phyloP scores from a whole-genome alignment of 2,113 vertebrate species.

The Engystomops pustulosus region DNA sequence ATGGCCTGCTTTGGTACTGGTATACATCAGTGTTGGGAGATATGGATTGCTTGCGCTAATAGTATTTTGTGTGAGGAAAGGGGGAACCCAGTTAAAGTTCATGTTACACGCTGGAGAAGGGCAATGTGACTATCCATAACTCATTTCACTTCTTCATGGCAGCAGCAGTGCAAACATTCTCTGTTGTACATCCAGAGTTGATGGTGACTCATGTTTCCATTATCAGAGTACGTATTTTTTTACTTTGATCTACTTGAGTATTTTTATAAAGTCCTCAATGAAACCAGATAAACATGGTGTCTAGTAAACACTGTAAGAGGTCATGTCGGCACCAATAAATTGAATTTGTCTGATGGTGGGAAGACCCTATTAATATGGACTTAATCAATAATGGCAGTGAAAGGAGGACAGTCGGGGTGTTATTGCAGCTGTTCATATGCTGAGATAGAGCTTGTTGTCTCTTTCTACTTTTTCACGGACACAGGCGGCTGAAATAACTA shows the following conservation, averaged over 20 bases:
- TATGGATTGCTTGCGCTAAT: too few relatives aligned
- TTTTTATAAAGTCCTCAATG: not conserved
- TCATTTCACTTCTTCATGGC: too few relatives aligned
- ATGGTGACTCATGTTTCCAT: too few relatives aligned
- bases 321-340: not conserved
- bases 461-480: not conserved
- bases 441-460: not conserved
- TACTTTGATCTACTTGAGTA: too few relatives aligned
- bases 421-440: slow-evolving; percentile 38
- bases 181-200: too few relatives aligned
- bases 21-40: too few relatives aligned
- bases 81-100: too few relatives aligned
- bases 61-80: too few relatives aligned
- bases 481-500: not conserved
- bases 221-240: too few relatives aligned
- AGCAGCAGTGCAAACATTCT: too few relatives aligned
- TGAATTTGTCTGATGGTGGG: not conserved
- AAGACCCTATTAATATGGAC: not conserved
- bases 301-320: not conserved
- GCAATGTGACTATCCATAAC: not conserved
- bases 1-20: too few relatives aligned
- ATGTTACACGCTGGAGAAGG: too few relatives aligned
- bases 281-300: not conserved
- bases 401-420: not conserved
- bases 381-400: slow-evolving; percentile 9